Conservation (phyloP, 64 coral and sea anemone genomes). For the Stichodactyla helianthus region DNA sequence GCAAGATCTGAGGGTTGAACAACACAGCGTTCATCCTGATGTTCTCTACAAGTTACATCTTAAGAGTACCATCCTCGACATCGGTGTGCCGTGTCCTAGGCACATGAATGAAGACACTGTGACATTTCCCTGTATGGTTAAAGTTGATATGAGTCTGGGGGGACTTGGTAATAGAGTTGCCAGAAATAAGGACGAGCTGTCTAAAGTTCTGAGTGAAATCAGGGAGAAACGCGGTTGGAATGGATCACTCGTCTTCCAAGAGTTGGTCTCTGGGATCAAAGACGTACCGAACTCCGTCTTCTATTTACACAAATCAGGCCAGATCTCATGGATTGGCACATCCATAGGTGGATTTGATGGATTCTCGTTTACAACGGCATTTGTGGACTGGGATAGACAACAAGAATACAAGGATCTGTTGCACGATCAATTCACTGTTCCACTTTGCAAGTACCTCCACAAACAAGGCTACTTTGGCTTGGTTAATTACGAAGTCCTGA, state of each 20-base stretch:
- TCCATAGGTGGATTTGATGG: neutral
- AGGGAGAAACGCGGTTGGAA: slow-evolving; percentile 18
- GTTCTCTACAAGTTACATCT: slow-evolving; percentile 17
- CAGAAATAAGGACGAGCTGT: neutral
- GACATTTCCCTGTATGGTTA: slow-evolving; percentile 11
- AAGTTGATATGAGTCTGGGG: neutral
- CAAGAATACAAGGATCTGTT: slow-evolving; percentile 11
- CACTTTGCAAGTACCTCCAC: slow-evolving; percentile 1
- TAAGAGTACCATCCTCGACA: slow-evolving; percentile 14
- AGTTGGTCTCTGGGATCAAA: neutral
- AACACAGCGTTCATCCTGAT: slow-evolving; percentile 26
- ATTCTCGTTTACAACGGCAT: neutral
- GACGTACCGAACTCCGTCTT: slow-evolving; percentile 28
- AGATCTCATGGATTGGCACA: slow-evolving; percentile 22
- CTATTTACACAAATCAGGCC: slow-evolving; percentile 6
- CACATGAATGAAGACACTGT: neutral
- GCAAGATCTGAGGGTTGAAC: neutral
- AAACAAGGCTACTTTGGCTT: slow-evolving; percentile 28
- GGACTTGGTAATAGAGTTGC: slow-evolving; percentile 2
- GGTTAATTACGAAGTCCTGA: slow-evolving; percentile 5
- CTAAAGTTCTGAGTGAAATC: neutral
- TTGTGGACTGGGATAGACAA: slow-evolving; percentile 36
- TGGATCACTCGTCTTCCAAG: neutral
- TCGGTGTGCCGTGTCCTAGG: neutral
- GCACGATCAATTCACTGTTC: slow-evolving; percentile 16